Evolutionary conservation across 2,113 vertebrate species (phyloP).

Genomic region (Oncorhynchus keta): DNA sequence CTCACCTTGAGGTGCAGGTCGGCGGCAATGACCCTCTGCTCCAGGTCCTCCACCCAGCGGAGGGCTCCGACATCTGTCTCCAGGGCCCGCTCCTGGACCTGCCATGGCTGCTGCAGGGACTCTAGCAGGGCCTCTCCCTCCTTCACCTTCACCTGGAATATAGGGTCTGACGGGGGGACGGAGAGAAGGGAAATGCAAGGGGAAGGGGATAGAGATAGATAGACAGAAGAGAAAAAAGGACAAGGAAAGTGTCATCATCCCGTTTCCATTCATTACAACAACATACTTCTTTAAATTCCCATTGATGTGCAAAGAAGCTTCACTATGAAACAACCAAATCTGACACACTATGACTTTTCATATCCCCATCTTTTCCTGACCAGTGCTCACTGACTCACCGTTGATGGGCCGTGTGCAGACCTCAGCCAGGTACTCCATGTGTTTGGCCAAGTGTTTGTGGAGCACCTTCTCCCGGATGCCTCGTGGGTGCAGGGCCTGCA

Average conservation of each 20-base stretch:
- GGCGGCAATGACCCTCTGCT: conserved; percentile 84
- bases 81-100: conserved; percentile 78
- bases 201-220: too few species aligned
- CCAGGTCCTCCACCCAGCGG: conserved; percentile 92
- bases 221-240: not conserved
- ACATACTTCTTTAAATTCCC: too few species aligned
- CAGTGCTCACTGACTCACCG: conserved; percentile 69
- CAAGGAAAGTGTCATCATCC: not conserved
- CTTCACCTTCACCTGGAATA: conserved; percentile 77
- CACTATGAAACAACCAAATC: too few species aligned
- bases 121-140: conserved; percentile 61
- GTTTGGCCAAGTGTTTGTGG: conserved; percentile 92
- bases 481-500: conserved; percentile 84
- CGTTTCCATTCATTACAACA: too few species aligned
- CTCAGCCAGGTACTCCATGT: conserved; percentile 87
- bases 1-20: conserved; percentile 90
- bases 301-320: too few species aligned
- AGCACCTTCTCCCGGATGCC: conserved; percentile 90
- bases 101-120: conserved; percentile 80
- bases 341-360: too few species aligned
- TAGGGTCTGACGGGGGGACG: conserved; percentile 66
- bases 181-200: not conserved
- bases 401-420: conserved; percentile 76
- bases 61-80: conserved; percentile 82
- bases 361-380: too few species aligned